These are phyloP conservation scores for Diuraphis noxia DNA, from an alignment of 1,140 invertebrate species.

Conservation along the genomic window DNA sequence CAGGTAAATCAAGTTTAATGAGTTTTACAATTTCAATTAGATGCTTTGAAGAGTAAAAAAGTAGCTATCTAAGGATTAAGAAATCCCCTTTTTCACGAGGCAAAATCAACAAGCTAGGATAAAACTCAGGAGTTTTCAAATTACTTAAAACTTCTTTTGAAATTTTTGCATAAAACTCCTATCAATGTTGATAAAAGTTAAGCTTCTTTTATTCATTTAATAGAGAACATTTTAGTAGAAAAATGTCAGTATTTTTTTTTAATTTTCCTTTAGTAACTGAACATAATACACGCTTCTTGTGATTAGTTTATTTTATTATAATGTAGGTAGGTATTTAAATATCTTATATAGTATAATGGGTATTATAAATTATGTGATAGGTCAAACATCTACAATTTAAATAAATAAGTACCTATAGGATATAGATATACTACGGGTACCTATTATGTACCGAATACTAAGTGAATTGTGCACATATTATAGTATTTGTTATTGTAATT, in stretches of 20 bases:
- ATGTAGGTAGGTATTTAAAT: background rate
- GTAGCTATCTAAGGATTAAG: background rate
- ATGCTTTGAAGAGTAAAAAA: constrained; percentile 8
- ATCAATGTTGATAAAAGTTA: background rate
- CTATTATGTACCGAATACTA: background rate
- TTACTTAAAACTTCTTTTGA: background rate
- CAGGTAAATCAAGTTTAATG: background rate
- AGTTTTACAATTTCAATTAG: background rate
- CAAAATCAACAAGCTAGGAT: background rate
- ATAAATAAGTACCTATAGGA: background rate
- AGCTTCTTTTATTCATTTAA: background rate
- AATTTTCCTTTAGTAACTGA: background rate
- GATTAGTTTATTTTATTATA: background rate
- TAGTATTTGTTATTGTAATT: background rate
- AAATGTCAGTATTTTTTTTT: background rate
- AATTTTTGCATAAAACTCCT: background rate
- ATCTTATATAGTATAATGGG: background rate
- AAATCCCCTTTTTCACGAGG: background rate
- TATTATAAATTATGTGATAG: background rate
- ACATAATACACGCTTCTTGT: background rate
- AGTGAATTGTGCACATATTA: background rate
- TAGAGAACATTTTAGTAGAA: background rate
- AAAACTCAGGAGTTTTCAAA: background rate
- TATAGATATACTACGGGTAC: no score
- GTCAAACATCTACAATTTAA: background rate